phyloP scores from a whole-genome alignment of 1,140 invertebrate species.

The Lethrus apterus region DNA sequence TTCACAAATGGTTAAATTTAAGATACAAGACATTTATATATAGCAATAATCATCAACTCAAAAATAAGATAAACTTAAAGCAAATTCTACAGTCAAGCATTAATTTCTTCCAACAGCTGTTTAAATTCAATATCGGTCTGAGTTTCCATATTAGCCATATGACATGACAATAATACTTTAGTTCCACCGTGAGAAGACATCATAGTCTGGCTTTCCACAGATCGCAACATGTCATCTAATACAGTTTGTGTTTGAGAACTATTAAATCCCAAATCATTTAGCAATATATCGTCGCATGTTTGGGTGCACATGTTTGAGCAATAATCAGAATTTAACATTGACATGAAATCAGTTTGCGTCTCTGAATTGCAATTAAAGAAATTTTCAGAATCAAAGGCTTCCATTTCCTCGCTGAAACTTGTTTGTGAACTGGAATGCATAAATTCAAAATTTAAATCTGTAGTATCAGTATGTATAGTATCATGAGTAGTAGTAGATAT shows the following conservation, averaged over 20 bases:
- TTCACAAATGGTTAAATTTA: too few species aligned
- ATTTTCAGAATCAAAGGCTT: constrained; percentile 39
- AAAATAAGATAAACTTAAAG: constrained; percentile 17
- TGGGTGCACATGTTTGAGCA: constrained; percentile 53
- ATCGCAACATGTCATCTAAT: constrained; percentile 33
- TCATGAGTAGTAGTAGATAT: constrained; percentile 26
- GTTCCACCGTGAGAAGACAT: constrained; percentile 26
- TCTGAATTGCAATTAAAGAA: constrained; percentile 49
- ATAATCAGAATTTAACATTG: constrained; percentile 37
- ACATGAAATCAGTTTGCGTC: constrained; percentile 50
- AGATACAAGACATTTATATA: too few species aligned
- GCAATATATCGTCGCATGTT: constrained; percentile 50
- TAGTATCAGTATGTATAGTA: constrained; percentile 28
- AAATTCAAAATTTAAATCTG: constrained; percentile 30
- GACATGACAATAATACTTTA: constrained; percentile 20
- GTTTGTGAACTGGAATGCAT: constrained; percentile 22
- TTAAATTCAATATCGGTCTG: constrained; percentile 37
- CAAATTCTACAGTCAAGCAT: constrained; percentile 35
- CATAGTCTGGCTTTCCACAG: constrained; percentile 38
- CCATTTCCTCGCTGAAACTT: constrained; percentile 21
- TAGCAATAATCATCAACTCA: too few species aligned
- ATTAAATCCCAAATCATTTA: constrained; percentile 46
- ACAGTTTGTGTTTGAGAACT: constrained; percentile 55
- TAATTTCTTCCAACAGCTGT: constrained; percentile 36
- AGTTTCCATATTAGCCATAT: constrained; percentile 35